Conservation (phyloP, 2,113 vertebrate species). For the Daubentonia madagascariensis region DNA sequence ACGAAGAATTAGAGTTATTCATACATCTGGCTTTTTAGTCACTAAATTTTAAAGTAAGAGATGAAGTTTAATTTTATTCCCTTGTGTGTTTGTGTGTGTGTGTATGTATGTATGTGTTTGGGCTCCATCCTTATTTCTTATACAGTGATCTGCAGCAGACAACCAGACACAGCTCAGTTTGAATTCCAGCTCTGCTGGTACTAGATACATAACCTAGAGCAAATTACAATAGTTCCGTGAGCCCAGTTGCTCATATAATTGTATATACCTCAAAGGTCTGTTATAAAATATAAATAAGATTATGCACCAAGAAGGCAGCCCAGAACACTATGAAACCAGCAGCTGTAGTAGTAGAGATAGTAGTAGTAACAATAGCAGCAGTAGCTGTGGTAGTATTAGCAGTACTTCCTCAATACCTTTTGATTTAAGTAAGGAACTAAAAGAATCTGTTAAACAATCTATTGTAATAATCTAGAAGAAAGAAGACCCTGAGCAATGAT, state of each 20-base stretch:
- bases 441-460: background rate
- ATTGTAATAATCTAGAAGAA: background rate
- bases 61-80: background rate
- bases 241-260: background rate
- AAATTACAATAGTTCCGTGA: background rate
- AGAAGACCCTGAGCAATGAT: background rate
- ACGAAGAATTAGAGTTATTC: background rate
- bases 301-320: background rate
- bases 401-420: background rate
- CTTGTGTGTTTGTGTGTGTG: background rate
- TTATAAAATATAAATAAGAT: conserved; percentile 25
- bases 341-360: background rate
- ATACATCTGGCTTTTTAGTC: background rate
- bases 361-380: background rate
- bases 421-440: background rate
- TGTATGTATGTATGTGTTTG: background rate
- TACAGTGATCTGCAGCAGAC: background rate
- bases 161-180: background rate
- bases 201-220: background rate
- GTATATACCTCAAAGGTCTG: background rate
- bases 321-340: background rate
- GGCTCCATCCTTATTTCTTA: background rate
- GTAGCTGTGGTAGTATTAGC: background rate
- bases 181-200: background rate
- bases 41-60: background rate